Conservation (phyloP, 2,797 vertebrate species). For the Melanotaenia maccullochi region DNA sequence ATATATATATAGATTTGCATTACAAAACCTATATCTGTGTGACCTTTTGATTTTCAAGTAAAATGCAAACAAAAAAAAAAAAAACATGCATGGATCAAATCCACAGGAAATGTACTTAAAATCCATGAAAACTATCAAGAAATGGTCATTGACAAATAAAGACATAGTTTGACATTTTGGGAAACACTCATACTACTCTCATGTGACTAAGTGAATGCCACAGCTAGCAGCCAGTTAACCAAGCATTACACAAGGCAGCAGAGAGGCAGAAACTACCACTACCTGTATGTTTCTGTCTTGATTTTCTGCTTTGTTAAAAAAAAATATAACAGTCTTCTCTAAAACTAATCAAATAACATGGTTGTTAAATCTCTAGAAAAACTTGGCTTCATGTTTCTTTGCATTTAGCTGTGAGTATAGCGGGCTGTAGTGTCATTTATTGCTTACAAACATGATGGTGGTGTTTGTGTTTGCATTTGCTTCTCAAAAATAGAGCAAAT, state of each 20-base stretch:
- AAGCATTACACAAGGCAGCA: neutral
- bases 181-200: neutral
- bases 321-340: too few species aligned
- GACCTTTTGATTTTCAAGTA: slow-evolving; percentile 14
- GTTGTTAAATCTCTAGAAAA: neutral
- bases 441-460: neutral
- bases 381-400: neutral
- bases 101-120: slow-evolving; percentile 18
- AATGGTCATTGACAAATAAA: neutral
- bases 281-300: neutral
- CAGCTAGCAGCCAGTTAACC: slow-evolving; percentile 2
- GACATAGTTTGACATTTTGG: neutral
- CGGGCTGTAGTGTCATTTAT: slow-evolving; percentile 7
- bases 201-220: slow-evolving; percentile 2
- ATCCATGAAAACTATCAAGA: slow-evolving; percentile 13
- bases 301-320: neutral
- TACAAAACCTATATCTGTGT: slow-evolving; percentile 13
- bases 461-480: slow-evolving; percentile 4
- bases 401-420: neutral
- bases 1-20: slow-evolving; percentile 12
- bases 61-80: slow-evolving; percentile 6
- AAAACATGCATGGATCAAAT: slow-evolving; percentile 23
- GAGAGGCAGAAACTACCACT: neutral
- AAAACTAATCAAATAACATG: neutral
- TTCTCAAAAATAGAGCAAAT: slow-evolving; percentile 2